Evolutionary conservation across 2,888 invertebrate species (phyloP), one percentile per base, ranked within the genome.

Genomic region (Notodonta ziczac): DNA sequence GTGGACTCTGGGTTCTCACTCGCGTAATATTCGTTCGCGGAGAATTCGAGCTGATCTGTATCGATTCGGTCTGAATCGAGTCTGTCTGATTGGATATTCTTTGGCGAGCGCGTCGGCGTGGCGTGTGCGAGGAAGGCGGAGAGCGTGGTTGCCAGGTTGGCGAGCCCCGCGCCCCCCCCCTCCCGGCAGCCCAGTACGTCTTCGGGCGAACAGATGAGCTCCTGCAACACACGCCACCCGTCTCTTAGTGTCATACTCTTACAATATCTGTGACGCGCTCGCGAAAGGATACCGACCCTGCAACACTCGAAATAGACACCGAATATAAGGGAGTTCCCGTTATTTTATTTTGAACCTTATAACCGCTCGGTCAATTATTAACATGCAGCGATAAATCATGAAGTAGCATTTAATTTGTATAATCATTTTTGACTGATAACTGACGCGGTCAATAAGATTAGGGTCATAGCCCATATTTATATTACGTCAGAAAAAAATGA

Each of bases 181-280:
- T 73, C 73, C 72, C 78, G 80, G 78, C 78, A 82, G 84, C 88
- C 91, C 89, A 95, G 91, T 85, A 95, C 87, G 85, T 95, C 95
- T 84, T 93, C 94, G 88, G 95, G 92, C 92, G 94, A 94, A 91
- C 95, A 95, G 91, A 95, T 90, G 91, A 90, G 93, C 93, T 95
- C 95, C 95, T 95, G 95, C 95, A 95, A 95, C 95, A 95, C 94
- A 94, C 94, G 94, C 94, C 94, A 94, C 90, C 89, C 90, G 79
- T 83, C 86, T 85, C 86, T 89, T 89, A 87, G 85, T 86, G 78
- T 85, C 83, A 80, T 71, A 81, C 78, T 74, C 71, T 65, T 77
- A 80, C 74, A 73, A 66, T 70, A 61, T 72, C 70, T 78, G 64
- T 68, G 65, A 60, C 67, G 68, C 77, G 79, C 86, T 85, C 85